A percentile compares a stretch with the other conserved stretches of the same genome.
These are phyloP conservation scores for Bacillus rossius DNA, from an alignment of 1,140 invertebrate genomes.

Conservation along the genomic window DNA sequence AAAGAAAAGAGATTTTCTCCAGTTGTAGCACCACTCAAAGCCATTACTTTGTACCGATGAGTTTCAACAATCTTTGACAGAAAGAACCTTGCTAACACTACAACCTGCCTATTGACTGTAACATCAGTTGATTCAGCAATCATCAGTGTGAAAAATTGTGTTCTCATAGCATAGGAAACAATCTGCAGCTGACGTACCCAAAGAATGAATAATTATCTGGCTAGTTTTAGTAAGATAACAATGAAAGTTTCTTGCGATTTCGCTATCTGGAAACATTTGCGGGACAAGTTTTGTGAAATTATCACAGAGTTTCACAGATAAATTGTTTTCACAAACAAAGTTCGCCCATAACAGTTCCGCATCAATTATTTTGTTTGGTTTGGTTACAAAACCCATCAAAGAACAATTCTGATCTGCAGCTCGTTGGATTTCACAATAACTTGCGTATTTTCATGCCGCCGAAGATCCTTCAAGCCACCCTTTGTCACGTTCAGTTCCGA, in stretches of 20 bases:
- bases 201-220: background rate
- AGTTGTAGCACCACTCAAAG: background rate
- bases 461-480: background rate
- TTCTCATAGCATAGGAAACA: background rate
- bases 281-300: background rate
- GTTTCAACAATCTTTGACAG: background rate
- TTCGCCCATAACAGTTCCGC: constrained; percentile 1
- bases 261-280: background rate
- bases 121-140: background rate
- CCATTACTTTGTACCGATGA: background rate
- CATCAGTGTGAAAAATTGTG: background rate
- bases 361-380: background rate
- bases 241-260: background rate
- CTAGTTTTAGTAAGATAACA: background rate
- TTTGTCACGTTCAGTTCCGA: background rate
- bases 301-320: background rate
- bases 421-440: background rate
- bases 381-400: no score
- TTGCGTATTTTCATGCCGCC: background rate
- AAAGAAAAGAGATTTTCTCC: background rate
- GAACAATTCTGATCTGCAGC: background rate
- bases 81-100: background rate
- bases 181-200: background rate
- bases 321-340: background rate
- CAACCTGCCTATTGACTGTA: background rate